Evolutionary conservation across 2,113 vertebrate genomes (phyloP).

Genomic region (Arvicanthis niloticus): DNA sequence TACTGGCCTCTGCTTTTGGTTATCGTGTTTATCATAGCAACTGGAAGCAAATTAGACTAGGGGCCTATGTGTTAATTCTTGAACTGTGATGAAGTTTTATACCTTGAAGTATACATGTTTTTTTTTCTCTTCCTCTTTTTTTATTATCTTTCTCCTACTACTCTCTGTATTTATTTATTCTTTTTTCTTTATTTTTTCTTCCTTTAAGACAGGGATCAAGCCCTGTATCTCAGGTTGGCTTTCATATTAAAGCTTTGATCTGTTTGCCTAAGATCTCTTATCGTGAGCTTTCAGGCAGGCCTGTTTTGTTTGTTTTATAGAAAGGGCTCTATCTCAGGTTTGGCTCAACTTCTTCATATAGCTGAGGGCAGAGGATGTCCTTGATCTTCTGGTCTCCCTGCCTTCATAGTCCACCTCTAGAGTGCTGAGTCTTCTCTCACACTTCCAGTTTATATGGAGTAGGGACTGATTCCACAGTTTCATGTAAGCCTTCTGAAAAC

Average conservation of each 20-base stretch:
- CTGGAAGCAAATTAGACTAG: not conserved
- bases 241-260: not conserved
- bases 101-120: not conserved
- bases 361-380: not conserved
- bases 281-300: not conserved
- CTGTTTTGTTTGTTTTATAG: not conserved
- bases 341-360: not conserved
- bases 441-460: not conserved
- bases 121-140: not conserved
- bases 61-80: not conserved
- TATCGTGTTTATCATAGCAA: not conserved
- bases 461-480: not conserved
- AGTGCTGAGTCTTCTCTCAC: not conserved
- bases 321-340: not conserved
- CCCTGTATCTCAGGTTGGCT: too few relatives aligned
- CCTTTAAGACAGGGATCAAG: not conserved
- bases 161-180: not conserved
- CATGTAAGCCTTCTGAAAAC: not conserved
- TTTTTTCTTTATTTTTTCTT: not conserved
- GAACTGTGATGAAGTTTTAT: not conserved
- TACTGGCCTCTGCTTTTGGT: not conserved
- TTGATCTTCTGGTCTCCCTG: not conserved
- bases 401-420: not conserved
- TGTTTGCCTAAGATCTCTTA: not conserved
- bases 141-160: not conserved